phyloP scores from a whole-genome alignment of 2,113 vertebrate species.

The Pampusana beccarii region DNA sequence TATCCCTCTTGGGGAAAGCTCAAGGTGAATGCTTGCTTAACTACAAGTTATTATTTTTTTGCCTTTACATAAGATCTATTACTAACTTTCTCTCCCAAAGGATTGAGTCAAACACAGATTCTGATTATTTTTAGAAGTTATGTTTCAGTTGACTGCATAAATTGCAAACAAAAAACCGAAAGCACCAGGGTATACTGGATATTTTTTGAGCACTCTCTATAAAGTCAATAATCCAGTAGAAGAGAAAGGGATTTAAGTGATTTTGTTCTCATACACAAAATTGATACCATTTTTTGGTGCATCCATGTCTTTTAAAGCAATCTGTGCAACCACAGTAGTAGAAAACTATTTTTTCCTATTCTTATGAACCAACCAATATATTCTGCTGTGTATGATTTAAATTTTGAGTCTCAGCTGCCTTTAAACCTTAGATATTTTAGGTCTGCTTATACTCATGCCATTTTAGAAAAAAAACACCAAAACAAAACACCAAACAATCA shows the following conservation, averaged over 20 bases:
- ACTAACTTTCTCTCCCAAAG: background rate
- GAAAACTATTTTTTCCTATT: background rate
- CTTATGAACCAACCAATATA: background rate
- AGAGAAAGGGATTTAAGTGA: background rate
- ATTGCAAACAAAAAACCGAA: background rate
- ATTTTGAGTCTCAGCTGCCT: background rate
- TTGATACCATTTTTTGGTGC: background rate
- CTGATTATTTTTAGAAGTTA: background rate
- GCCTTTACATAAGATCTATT: background rate
- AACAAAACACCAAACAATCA: background rate
- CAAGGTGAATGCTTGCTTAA: background rate
- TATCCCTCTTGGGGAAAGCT: background rate
- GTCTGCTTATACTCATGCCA: rapidly evolving
- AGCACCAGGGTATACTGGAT: background rate
- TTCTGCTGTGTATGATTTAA: background rate
- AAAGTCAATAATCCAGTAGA: background rate
- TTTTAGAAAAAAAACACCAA: background rate
- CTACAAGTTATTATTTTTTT: background rate
- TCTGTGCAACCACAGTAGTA: background rate
- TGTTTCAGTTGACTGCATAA: background rate
- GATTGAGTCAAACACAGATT: background rate
- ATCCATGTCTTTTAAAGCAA: background rate
- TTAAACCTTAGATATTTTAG: background rate
- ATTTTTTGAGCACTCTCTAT: background rate
- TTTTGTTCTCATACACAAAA: background rate